Conservation (phyloP, 2,797 vertebrate species). For the Psittacula derbiana region DNA sequence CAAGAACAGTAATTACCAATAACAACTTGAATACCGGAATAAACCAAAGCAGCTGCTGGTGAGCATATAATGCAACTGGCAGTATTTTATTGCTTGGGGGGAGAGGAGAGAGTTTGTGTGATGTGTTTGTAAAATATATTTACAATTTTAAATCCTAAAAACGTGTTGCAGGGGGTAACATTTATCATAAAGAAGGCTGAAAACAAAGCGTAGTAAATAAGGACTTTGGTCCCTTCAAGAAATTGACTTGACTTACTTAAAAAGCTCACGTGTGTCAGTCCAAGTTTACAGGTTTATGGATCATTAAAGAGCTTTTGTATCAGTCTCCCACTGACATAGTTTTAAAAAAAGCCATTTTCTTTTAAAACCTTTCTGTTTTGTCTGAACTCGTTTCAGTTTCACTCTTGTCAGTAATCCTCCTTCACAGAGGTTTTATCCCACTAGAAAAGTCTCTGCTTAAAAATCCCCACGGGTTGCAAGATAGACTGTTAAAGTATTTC, state of each 20-base stretch:
- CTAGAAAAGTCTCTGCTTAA: constrained; percentile 42
- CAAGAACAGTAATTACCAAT: constrained; percentile 76
- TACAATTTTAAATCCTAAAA: constrained; percentile 71
- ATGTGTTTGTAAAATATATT: constrained; percentile 75
- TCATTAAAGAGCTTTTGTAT: constrained; percentile 11
- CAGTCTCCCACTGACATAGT: background rate
- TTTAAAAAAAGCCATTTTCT: constrained; percentile 20
- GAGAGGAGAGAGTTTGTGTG: constrained; percentile 63
- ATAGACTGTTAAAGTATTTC: constrained; percentile 54
- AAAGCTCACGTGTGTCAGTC: constrained; percentile 29
- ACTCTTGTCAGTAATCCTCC: background rate
- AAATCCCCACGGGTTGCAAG: constrained; percentile 57
- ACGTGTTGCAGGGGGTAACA: background rate
- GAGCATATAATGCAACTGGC: constrained; percentile 77
- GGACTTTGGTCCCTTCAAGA: constrained; percentile 49
- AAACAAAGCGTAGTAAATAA: constrained; percentile 62
- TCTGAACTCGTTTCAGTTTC: constrained; percentile 1
- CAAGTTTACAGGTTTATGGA: constrained; percentile 49
- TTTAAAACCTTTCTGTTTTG: constrained; percentile 8
- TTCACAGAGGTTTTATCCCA: constrained; percentile 14
- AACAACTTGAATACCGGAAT: constrained; percentile 76
- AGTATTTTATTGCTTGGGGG: constrained; percentile 81
- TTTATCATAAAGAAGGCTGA: constrained; percentile 64
- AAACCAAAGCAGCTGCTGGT: constrained; percentile 78
- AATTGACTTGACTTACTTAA: constrained; percentile 9